These are phyloP conservation scores for Peromyscus eremicus DNA, from an alignment of 2,797 vertebrate species.

Conservation along the genomic window DNA sequence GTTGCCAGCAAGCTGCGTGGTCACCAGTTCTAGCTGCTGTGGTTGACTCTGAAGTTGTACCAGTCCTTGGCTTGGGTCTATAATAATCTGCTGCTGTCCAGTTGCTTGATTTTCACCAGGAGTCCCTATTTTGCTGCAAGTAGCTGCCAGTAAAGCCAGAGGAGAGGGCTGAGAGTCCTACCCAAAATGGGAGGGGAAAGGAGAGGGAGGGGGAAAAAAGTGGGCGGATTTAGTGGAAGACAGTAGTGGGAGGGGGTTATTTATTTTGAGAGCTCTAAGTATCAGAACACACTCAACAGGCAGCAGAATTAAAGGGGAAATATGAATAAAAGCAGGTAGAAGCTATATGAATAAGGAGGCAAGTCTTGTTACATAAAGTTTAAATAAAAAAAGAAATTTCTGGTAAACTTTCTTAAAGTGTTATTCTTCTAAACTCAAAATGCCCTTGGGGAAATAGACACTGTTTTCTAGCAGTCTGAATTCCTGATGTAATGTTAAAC, in stretches of 20 bases:
- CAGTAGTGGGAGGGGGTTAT: conserved; percentile 85
- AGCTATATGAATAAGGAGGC: conserved; percentile 78
- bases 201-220: conserved; percentile 85
- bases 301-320: conserved; percentile 65
- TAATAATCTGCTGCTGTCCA: conserved; percentile 95
- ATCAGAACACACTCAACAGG: conserved; percentile 82
- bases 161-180: conserved; percentile 99
- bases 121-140: conserved; percentile 99
- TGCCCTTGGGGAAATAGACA: conserved; percentile 68
- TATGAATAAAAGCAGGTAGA: conserved; percentile 69
- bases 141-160: conserved; percentile 98
- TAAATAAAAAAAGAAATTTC: conserved; percentile 71
- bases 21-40: conserved; percentile 97
- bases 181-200: conserved; percentile 80
- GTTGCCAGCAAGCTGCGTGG: conserved; percentile 97
- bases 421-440: conserved; percentile 69
- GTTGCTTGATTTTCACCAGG: conserved; percentile 93
- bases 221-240: conserved; percentile 93
- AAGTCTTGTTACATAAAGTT: conserved; percentile 68
- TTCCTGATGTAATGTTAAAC: conserved; percentile 66
- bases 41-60: conserved; percentile 94
- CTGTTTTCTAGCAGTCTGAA: conserved; percentile 37
- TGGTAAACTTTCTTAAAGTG: conserved; percentile 75
- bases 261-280: conserved; percentile 81
- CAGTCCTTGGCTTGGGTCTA: conserved; percentile 96